Conservation (phyloP, 2,113 vertebrate species). For the Casuarius casuarius region DNA sequence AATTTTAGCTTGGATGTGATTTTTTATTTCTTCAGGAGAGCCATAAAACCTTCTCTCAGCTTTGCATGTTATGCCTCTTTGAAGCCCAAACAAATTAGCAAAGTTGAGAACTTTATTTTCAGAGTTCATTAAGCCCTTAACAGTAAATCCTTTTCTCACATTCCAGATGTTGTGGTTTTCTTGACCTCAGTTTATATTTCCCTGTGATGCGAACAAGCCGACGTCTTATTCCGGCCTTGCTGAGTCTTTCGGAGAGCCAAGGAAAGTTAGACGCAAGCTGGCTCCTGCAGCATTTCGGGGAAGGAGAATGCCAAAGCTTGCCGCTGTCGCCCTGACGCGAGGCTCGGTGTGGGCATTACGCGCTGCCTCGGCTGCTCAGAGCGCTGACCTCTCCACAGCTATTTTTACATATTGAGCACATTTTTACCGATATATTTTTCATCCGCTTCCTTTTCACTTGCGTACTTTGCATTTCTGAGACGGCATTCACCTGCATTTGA, state of each 20-base stretch:
- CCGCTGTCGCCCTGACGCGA: background rate
- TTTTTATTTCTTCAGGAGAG: slow-evolving; percentile 67
- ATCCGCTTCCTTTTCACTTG: slow-evolving; percentile 10
- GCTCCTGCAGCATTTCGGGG: background rate
- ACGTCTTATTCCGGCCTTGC: background rate
- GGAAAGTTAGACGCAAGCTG: background rate
- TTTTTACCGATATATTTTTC: slow-evolving; percentile 55
- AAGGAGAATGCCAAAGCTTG: background rate
- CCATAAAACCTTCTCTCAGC: slow-evolving; percentile 73
- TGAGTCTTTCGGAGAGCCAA: background rate
- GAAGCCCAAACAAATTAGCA: slow-evolving; percentile 82
- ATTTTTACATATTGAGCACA: background rate
- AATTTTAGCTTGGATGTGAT: slow-evolving; percentile 68
- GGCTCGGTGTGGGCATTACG: background rate
- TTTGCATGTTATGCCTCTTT: slow-evolving; percentile 74
- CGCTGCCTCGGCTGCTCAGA: background rate
- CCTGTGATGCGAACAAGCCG: slow-evolving; percentile 61
- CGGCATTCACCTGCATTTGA: slow-evolving; percentile 1
- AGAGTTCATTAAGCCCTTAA: slow-evolving; percentile 81
- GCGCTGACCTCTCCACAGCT: background rate
- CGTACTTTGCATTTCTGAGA: slow-evolving; percentile 24
- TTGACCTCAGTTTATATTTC: slow-evolving; percentile 78
- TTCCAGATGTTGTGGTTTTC: slow-evolving; percentile 84
- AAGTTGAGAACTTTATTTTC: slow-evolving; percentile 83
- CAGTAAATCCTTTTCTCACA: slow-evolving; percentile 79